phyloP scores from a whole-genome alignment of 2,113 vertebrate genomes.

The Atractosteus spatula region DNA sequence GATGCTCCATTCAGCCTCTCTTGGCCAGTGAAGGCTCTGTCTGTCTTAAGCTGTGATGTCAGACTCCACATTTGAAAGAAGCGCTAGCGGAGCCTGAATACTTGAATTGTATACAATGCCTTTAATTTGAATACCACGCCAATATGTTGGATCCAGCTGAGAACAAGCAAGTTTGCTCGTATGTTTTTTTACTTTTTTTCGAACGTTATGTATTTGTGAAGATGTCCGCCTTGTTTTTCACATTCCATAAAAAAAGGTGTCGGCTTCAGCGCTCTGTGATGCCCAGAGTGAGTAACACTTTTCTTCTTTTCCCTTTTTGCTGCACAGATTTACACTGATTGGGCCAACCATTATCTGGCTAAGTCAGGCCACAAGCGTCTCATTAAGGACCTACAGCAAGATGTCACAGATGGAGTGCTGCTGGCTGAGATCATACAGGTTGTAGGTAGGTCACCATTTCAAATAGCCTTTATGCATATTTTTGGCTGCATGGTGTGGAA shows the following conservation, averaged over 20 bases:
- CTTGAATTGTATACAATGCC: constrained; percentile 65
- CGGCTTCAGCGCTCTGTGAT: constrained; percentile 16
- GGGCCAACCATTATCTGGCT: constrained; percentile 96
- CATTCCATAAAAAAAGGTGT: constrained; percentile 49
- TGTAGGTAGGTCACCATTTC: constrained; percentile 77
- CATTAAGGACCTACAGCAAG: constrained; percentile 95
- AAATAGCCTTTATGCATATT: neutral
- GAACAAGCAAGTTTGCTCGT: constrained; percentile 55
- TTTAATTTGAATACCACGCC: constrained; percentile 74
- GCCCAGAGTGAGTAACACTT: neutral
- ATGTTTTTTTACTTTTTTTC: constrained; percentile 23
- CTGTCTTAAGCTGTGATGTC: constrained; percentile 70
- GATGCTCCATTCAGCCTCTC: constrained; percentile 51
- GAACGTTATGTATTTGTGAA: constrained; percentile 42
- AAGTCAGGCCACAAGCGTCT: constrained; percentile 95
- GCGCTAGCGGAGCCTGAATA: constrained; percentile 64
- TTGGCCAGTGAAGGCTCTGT: constrained; percentile 58
- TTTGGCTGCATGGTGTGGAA: neutral
- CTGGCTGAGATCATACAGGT: constrained; percentile 97
- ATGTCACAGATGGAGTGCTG: constrained; percentile 92
- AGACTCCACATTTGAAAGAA: constrained; percentile 65
- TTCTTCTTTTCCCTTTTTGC: constrained; percentile 40
- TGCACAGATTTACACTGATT: constrained; percentile 94
- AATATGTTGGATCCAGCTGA: constrained; percentile 53
- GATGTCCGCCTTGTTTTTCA: constrained; percentile 50